Percentiles rank a stretch among this genome's conserved stretches.
These are phyloP conservation scores for Drosophila tropicalis DNA, from an alignment of 1,140 invertebrate species.

Conservation along the genomic window DNA sequence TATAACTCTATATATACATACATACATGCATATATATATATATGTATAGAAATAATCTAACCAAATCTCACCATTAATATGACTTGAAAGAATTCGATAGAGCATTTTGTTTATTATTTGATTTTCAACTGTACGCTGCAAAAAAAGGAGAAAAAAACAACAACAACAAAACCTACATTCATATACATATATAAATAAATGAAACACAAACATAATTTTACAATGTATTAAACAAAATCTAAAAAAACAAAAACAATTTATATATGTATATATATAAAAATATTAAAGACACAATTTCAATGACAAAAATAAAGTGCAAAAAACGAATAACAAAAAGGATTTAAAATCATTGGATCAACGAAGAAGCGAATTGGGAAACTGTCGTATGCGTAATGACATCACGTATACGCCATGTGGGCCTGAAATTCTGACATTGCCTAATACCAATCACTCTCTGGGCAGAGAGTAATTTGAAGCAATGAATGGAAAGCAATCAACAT, in stretches of 20 bases:
- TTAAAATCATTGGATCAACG: slow-evolving; percentile 30
- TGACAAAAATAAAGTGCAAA: slow-evolving; percentile 27
- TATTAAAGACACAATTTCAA: slow-evolving; percentile 22
- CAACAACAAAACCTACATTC: neutral
- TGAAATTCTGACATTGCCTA: too few species aligned
- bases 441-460: too few species aligned
- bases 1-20: slow-evolving; percentile 28
- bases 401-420: too few species aligned
- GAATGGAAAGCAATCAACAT: too few species aligned
- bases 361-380: neutral
- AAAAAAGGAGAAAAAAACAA: neutral
- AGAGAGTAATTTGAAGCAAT: too few species aligned
- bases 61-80: slow-evolving; percentile 17
- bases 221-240: slow-evolving; percentile 37
- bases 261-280: neutral
- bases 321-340: slow-evolving; percentile 44
- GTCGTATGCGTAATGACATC: too few species aligned
- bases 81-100: neutral
- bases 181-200: slow-evolving; percentile 7
- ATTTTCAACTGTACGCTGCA: slow-evolving; percentile 45
- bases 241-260: slow-evolving; percentile 11
- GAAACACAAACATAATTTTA: slow-evolving; percentile 31
- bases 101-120: slow-evolving; percentile 2
- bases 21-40: too few species aligned
- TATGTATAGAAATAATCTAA: slow-evolving; percentile 8